Base-by-base conservation (phyloP, 2,797 vertebrate species). In the Loris lydekkerianus region DNA sequence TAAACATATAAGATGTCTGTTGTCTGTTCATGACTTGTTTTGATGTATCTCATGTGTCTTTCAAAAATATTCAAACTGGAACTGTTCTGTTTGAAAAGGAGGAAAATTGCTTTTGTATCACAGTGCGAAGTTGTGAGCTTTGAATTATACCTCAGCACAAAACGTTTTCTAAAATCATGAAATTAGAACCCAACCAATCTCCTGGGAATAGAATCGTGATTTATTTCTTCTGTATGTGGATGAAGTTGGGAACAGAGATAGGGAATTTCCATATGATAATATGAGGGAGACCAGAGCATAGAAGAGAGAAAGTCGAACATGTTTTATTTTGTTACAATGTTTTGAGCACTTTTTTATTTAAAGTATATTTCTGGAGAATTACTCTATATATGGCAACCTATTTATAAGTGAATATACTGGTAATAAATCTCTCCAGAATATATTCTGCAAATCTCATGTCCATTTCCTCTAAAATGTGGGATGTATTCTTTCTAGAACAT, bases 151-250 rank as follows among this genome's bases (percentile, higher is more conserved):
- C 10, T 69, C 78, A 72, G 20, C 6, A 43, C 6, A 70, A 87
- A 83, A 81, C 67, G n/a, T 67, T 91, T 94, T 72, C 86, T 89
- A 17, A 65, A 85, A 21, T 56, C 34, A 53, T 67, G 29, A 65
- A 76, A 85, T 9, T 34, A 43, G 6, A 10, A 31, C 4, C 18
- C 56, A n/a, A 13, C 4, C 63, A 37, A 77, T 80, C 5, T 37
- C 10, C 31, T 43, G 67, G 18, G 27, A 14, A 53, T 20, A 14
- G 20, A 86, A 56, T 76, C 40, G 4, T 23, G 40, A 31, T 34
- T 2, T 83, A 43, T 58, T 80, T 83, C 76, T 87, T 10, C 27
- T 1, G 37, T 60, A 3, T 58, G 4, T 34, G 14, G 40, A 7
- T 27, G 61, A 37, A 2, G 5, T 3, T 67, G 27, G 31, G 78